A percentile compares a stretch with the other conserved stretches of the same genome.
phyloP scores from a whole-genome alignment of 2,797 vertebrate species.

The Arctocebus calabarensis region DNA sequence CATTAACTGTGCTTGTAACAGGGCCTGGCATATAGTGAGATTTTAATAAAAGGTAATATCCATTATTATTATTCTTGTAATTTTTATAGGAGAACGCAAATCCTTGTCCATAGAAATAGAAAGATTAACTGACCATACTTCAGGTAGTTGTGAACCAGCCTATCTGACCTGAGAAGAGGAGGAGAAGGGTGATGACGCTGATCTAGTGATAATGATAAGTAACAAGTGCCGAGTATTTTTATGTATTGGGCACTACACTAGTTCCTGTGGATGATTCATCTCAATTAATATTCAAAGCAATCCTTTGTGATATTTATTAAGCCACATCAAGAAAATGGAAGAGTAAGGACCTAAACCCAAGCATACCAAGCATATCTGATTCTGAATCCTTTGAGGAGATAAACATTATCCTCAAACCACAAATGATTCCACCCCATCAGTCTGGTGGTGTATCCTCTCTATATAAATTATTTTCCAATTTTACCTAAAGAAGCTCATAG shows the following conservation, averaged over 20 bases:
- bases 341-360: background rate
- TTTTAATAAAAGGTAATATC: background rate
- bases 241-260: background rate
- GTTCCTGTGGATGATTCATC: background rate
- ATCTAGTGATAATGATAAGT: background rate
- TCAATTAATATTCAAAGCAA: background rate
- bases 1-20: background rate
- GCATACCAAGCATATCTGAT: background rate
- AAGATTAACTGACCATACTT: background rate
- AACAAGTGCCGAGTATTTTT: background rate
- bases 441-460: background rate
- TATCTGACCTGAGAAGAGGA: background rate
- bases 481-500: background rate
- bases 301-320: background rate
- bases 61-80: background rate
- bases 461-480: background rate
- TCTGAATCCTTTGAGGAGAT: background rate
- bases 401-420: background rate
- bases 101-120: slow-evolving; percentile 12
- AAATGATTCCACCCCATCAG: background rate
- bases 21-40: background rate
- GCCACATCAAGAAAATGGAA: background rate
- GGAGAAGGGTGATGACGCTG: too few relatives aligned
- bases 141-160: background rate
- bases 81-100: background rate